phyloP scores from a whole-genome alignment of 2,888 invertebrate genomes.

The Listrodromus nycthemerus region DNA sequence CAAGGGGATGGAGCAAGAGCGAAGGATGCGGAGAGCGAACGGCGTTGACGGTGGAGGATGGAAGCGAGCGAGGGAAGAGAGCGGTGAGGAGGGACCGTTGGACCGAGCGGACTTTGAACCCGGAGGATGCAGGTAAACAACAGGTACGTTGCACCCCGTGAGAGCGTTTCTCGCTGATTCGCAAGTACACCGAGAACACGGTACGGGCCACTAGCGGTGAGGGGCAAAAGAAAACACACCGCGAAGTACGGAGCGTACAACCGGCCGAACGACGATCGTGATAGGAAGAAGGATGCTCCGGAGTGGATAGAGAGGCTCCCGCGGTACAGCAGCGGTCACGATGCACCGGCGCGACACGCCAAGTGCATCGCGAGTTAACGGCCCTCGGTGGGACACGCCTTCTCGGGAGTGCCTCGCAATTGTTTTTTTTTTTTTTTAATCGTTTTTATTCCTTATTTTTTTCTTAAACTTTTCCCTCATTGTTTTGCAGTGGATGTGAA shows the following conservation, averaged over 20 bases:
- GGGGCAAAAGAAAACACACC: neutral
- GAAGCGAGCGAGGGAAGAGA: slow-evolving; percentile 16
- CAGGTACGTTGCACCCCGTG: slow-evolving; percentile 82
- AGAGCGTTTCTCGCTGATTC: slow-evolving; percentile 74
- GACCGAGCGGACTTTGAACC: slow-evolving; percentile 84
- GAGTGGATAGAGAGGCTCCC: slow-evolving; percentile 5
- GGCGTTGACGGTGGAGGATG: neutral
- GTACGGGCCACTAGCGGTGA: neutral
- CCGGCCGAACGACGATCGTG: slow-evolving; percentile 12
- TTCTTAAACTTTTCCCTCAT: neutral
- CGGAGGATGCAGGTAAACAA: slow-evolving; percentile 81
- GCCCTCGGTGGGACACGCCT: slow-evolving; percentile 56
- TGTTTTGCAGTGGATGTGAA: neutral
- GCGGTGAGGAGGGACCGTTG: slow-evolving; percentile 73
- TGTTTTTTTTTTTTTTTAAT: slow-evolving; percentile 24
- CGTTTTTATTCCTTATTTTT: neutral
- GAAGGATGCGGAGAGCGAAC: neutral
- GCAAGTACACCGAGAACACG: slow-evolving; percentile 54
- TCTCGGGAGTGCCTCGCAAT: slow-evolving; percentile 39
- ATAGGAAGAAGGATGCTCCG: slow-evolving; percentile 24
- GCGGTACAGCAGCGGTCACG: slow-evolving; percentile 28
- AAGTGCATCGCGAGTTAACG: slow-evolving; percentile 64
- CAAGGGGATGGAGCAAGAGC: neutral
- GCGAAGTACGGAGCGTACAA: neutral
- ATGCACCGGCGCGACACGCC: slow-evolving; percentile 47